Percentiles rank a stretch among this genome's conserved stretches.
Evolutionary conservation across 2,888 invertebrate species (phyloP).

Genomic region (Eurytoma adleriae): DNA sequence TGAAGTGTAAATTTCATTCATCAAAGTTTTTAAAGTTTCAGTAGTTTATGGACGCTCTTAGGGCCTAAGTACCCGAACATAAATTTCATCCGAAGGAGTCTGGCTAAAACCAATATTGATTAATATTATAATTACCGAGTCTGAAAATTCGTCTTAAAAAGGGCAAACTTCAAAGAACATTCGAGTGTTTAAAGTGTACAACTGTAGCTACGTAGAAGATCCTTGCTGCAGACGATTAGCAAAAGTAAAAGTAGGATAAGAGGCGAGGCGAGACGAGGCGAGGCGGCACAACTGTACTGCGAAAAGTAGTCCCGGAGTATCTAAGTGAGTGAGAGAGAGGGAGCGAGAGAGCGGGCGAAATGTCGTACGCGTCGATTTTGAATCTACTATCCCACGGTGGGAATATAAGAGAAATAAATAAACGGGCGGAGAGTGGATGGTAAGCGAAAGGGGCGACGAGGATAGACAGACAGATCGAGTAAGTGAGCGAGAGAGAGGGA

Average conservation of each 20-base stretch:
- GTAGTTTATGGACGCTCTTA: too few relatives aligned
- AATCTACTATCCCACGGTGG: slow-evolving; percentile 44
- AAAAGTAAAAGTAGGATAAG: slow-evolving; percentile 35
- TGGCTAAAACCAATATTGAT: too few relatives aligned
- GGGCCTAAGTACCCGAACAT: too few relatives aligned
- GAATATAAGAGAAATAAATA: slow-evolving; percentile 56
- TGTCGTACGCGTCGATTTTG: slow-evolving; percentile 41
- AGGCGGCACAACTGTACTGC: neutral
- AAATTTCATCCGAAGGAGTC: too few relatives aligned
- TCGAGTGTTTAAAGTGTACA: slow-evolving; percentile 15
- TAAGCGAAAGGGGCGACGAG: slow-evolving; percentile 18
- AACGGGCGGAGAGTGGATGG: slow-evolving; percentile 48
- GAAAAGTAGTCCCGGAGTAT: slow-evolving; percentile 1
- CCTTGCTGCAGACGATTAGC: slow-evolving; percentile 29
- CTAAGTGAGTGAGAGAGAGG: neutral
- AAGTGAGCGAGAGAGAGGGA: slow-evolving; percentile 21
- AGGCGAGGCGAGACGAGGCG: slow-evolving; percentile 18
- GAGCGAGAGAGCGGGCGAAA: neutral
- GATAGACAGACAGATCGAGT: slow-evolving; percentile 48
- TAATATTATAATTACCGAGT: too few relatives aligned
- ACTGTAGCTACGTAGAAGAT: slow-evolving; percentile 8
- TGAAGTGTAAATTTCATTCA: too few relatives aligned
- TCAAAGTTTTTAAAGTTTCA: too few relatives aligned
- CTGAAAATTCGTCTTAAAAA: slow-evolving; percentile 1
- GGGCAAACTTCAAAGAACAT: neutral